These are phyloP conservation scores for Myodes glareolus DNA, from an alignment of 2,113 vertebrate genomes.

Conservation along the genomic window DNA sequence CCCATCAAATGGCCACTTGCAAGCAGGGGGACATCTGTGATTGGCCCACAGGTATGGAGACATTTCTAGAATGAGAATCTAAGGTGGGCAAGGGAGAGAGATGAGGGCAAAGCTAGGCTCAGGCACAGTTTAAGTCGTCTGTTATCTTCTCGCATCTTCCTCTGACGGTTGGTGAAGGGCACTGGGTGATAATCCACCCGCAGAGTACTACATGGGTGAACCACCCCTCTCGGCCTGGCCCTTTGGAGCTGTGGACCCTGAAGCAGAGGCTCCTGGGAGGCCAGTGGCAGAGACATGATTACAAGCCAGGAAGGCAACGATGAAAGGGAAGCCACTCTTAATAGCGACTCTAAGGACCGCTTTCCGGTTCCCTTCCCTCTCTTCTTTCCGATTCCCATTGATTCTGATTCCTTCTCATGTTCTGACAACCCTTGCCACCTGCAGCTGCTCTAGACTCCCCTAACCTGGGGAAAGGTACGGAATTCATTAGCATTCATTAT, in stretches of 20 bases:
- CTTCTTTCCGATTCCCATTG: conserved; percentile 62
- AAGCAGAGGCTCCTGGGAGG: conserved; percentile 36
- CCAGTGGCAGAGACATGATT: background rate
- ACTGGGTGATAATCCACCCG: fast-evolving
- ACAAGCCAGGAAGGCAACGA: conserved; percentile 24
- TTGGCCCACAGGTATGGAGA: background rate
- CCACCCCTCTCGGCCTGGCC: background rate
- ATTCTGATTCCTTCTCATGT: conserved; percentile 71
- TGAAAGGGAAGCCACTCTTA: conserved; percentile 59
- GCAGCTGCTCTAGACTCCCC: conserved; percentile 32
- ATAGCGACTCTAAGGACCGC: conserved; percentile 69
- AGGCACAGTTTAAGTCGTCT: background rate
- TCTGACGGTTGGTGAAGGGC: background rate
- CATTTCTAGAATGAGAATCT: background rate
- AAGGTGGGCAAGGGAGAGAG: background rate
- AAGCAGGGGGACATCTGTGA: background rate
- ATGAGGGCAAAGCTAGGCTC: background rate
- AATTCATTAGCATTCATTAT: conserved; percentile 68
- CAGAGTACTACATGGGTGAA: too few species aligned
- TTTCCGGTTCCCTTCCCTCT: conserved; percentile 8
- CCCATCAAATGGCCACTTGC: background rate
- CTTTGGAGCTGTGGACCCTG: background rate
- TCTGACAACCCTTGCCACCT: conserved; percentile 13
- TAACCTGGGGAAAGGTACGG: conserved; percentile 53
- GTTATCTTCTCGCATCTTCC: background rate